phyloP scores from a whole-genome alignment of 1,140 invertebrate genomes.

The Apocrypta bakeri region DNA sequence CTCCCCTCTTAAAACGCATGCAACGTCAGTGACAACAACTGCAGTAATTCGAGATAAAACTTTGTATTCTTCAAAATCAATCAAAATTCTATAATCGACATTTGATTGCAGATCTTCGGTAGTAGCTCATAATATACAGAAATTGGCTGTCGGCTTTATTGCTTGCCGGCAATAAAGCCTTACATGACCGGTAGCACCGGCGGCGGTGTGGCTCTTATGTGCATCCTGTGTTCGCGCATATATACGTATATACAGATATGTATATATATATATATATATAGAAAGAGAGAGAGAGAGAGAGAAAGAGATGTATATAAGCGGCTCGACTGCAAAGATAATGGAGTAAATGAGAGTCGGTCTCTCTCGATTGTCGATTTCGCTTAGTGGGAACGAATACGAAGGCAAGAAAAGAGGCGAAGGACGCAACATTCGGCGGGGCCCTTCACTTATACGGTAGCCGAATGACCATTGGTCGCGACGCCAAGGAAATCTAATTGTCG shows the following conservation, averaged over 20 bases:
- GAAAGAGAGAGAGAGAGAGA: no score
- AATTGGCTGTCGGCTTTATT: not conserved
- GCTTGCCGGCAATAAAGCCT: not conserved
- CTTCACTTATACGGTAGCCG: conserved; percentile 74
- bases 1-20: no score
- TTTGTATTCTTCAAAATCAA: not conserved
- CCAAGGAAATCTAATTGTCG: conserved; percentile 72
- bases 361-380: conserved; percentile 45
- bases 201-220: not conserved
- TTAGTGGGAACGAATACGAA: conserved; percentile 8
- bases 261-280: no score
- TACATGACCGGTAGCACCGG: not conserved
- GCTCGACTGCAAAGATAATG: conserved; percentile 15
- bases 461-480: conserved; percentile 59
- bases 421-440: conserved; percentile 41
- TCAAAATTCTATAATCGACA: not conserved
- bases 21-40: no score
- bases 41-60: no score
- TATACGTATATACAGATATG: no score
- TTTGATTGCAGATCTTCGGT: not conserved
- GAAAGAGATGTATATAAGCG: conserved; percentile 5
- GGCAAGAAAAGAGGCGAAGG: conserved; percentile 30
- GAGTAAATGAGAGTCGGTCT: conserved; percentile 30
- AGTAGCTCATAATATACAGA: not conserved
- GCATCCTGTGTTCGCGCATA: not conserved